Evolutionary conservation across 2,113 vertebrate genomes (phyloP), one percentile per base, ranked within the genome.

Genomic region (Pomatostomus ruficeps): DNA sequence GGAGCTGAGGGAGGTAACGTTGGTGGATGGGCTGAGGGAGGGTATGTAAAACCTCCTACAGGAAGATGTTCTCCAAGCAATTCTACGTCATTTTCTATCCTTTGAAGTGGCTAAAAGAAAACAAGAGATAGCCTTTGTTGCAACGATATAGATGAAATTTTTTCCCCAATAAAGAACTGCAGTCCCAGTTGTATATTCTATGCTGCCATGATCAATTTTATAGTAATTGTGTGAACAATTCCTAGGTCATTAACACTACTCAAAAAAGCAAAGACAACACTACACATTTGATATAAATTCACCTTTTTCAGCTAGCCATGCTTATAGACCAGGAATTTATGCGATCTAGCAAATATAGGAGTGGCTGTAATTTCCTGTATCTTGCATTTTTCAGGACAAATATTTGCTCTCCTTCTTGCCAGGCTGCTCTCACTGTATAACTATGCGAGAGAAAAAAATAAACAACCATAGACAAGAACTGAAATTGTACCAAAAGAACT

Each of bases 81-180:
- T 88, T 99, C 99, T 67, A 99, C 99, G 79, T 99, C 99, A 80
- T 99, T 99, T 97, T 99, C 99, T 91, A 99, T 99, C 96, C 99
- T 99, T 94, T 99, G 99, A 97, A 99, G 97, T 24, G 99, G 99
- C 99, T 99, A 95, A 68, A 87, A 46, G 72, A 75, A 87, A 31
- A 46, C 0, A 4, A 85, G 8, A 92, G 28, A 74, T 10, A 67
- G 45, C 18, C 7, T 85, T 77, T 76, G 38, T 48, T 80, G 51
- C 43, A 72, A 7, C 36, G 67, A 76, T 2, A 67, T 45, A 73
- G 46, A 62, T 43, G 10, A 6, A 62, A 24, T 66, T 35, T 89
- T 87, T 84, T 54, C 76, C 91, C 62, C 38, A 83, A 2, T 46
- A 36, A 88, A 95, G 35, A 93, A 35, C 62, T 24, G 68, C 18